These are phyloP conservation scores for Piliocolobus tephrosceles DNA, from an alignment of 2,113 vertebrate species.

Conservation along the genomic window DNA sequence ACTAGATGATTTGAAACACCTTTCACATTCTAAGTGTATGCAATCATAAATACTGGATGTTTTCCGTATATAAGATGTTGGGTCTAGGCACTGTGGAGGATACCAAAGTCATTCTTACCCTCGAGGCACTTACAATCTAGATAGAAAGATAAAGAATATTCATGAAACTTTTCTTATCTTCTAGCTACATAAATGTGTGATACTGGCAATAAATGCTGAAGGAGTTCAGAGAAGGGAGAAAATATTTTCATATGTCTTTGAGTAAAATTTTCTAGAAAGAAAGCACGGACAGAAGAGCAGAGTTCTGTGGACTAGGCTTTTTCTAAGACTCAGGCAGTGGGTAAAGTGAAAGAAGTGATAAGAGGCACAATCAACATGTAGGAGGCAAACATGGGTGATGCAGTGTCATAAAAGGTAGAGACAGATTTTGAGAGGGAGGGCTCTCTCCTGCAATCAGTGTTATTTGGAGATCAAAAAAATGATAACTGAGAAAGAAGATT, in stretches of 20 bases:
- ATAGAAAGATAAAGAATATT: background rate
- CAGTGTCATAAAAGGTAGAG: background rate
- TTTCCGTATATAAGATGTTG: background rate
- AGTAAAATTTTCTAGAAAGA: conserved; percentile 26
- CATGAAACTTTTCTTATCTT: background rate
- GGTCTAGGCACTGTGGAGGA: background rate
- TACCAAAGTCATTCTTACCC: background rate
- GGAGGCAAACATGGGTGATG: background rate
- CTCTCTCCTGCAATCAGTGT: background rate
- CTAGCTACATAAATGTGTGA: background rate
- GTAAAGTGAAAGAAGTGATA: background rate
- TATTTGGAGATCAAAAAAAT: conserved; percentile 11
- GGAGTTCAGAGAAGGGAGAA: background rate
- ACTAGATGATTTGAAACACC: background rate
- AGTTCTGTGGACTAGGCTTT: background rate
- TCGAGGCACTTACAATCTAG: background rate
- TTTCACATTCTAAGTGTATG: background rate
- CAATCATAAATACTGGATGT: background rate
- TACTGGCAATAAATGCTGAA: background rate
- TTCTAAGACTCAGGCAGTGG: background rate
- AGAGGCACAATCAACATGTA: background rate
- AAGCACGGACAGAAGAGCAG: background rate
- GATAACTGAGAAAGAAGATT: background rate
- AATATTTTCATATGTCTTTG: conserved; percentile 1
- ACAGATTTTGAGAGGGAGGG: background rate